phyloP scores from a whole-genome alignment of 2,888 invertebrate species.

The Ennomos erosarius region DNA sequence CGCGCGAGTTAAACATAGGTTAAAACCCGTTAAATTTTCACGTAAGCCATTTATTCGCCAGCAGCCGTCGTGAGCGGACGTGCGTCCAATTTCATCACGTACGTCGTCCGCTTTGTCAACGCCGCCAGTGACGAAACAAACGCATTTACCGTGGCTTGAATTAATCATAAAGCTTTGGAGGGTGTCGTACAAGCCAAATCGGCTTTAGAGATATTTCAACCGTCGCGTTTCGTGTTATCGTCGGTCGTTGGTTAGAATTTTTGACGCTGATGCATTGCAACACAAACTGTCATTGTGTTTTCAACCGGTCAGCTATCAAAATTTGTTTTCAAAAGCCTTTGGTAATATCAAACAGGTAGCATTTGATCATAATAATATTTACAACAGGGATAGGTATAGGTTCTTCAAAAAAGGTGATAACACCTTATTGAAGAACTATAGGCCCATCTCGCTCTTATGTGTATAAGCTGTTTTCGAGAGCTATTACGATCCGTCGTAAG shows the following conservation, averaged over 20 bases:
- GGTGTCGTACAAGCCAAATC: constrained; percentile 40
- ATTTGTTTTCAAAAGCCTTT: too few relatives aligned
- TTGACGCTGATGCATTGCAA: constrained; percentile 20
- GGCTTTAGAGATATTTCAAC: constrained; percentile 34
- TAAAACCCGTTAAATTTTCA: constrained; percentile 38
- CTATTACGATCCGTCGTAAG: too few relatives aligned
- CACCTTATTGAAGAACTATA: too few relatives aligned
- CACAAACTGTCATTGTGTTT: constrained; percentile 7
- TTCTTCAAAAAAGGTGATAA: too few relatives aligned
- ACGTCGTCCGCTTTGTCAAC: constrained; percentile 48
- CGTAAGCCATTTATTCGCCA: constrained; percentile 39
- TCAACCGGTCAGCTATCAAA: too few relatives aligned
- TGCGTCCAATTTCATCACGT: constrained; percentile 49
- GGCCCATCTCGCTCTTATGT: too few relatives aligned
- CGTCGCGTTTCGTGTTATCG: constrained; percentile 21
- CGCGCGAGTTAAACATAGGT: constrained; percentile 33
- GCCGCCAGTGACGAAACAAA: constrained; percentile 47
- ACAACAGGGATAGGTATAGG: too few relatives aligned
- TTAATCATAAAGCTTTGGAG: constrained; percentile 45
- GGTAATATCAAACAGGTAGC: too few relatives aligned
- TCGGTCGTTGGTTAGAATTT: constrained; percentile 18
- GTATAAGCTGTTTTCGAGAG: too few relatives aligned
- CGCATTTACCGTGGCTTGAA: constrained; percentile 52
- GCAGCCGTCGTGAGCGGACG: constrained; percentile 36
- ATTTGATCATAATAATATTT: too few relatives aligned